Evolutionary conservation across 2,113 vertebrate species (phyloP), one percentile per base, ranked within the genome.

Genomic region (Galemys pyrenaicus): DNA sequence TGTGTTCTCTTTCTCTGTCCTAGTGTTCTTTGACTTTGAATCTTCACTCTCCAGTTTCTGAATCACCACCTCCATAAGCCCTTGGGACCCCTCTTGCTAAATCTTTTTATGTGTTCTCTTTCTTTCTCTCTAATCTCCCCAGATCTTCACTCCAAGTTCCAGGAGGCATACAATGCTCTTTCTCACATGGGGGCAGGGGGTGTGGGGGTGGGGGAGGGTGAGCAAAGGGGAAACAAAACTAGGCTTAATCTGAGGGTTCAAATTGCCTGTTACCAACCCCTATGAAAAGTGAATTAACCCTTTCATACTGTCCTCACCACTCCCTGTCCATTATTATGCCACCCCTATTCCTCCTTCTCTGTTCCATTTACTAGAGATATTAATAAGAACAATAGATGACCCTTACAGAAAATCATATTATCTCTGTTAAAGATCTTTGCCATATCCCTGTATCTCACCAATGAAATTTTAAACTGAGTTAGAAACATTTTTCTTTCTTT

Each of bases 61-160:
- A 81, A 95, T 94, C 83, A 39, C 71, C 64, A 73, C 46, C 70
- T 91, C 92, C 93, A 77, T 39, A 87, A 91, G 87, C 37, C 46
- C 2, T 0, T 7, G 22, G 75, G 92, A 89, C 73, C 64, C 77
- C 64, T 94, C 91, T 89, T 78, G 87, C 49, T 96, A 91, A 95
- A 95, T 92, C 93, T 83, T 94, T 93, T 94, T 39, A 91, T 0
- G 4, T 74, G 56, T 54, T 94, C 68, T 67, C 71, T 46, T 28
- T 19, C 22, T 87, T 89, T 91, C 46, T 89, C 77, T 89, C 80
- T 96, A 95, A 95, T 95, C 95, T 95, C 71, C 68, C 46, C 80
- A 92, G 87, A 95, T 91, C 11, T 1, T 65, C 13, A 6, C 75
- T 92, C 71, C 80, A 77, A 56, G 56, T 92, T 95, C 89, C 67